phyloP scores from a whole-genome alignment of 2,113 vertebrate genomes.

The Podocnemis expansa region DNA sequence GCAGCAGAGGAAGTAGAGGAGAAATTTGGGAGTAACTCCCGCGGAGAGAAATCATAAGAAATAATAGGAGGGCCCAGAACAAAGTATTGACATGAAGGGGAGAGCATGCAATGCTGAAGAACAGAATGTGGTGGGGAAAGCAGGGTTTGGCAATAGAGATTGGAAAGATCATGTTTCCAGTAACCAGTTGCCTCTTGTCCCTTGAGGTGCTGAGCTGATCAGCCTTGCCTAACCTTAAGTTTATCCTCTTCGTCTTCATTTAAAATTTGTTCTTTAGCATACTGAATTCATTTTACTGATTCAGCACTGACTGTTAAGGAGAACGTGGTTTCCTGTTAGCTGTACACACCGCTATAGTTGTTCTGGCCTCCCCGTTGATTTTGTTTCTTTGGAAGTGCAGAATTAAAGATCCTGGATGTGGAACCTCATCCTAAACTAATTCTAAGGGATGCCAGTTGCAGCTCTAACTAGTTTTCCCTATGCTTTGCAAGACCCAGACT shows the following conservation, averaged over 20 bases:
- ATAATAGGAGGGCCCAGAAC: neutral
- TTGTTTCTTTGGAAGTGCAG: neutral
- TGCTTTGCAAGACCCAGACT: neutral
- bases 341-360: neutral
- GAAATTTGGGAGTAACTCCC: neutral
- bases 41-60: neutral
- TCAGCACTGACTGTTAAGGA: neutral
- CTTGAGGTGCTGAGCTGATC: neutral
- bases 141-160: constrained; percentile 45
- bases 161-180: constrained; percentile 24
- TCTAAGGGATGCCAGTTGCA: constrained; percentile 10
- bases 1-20: neutral
- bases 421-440: neutral
- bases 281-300: neutral
- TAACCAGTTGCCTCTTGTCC: constrained; percentile 21
- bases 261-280: constrained; percentile 56
- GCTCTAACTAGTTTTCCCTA: neutral
- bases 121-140: neutral
- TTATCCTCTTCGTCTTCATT: constrained; percentile 55
- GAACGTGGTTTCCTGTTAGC: constrained; percentile 9
- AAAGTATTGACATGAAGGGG: neutral
- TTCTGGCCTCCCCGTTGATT: constrained; percentile 29
- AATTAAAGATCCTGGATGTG: neutral
- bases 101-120: neutral
- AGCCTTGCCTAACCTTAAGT: neutral